phyloP scores from a whole-genome alignment of 2,888 invertebrate species.

The Chrysolina americana region DNA sequence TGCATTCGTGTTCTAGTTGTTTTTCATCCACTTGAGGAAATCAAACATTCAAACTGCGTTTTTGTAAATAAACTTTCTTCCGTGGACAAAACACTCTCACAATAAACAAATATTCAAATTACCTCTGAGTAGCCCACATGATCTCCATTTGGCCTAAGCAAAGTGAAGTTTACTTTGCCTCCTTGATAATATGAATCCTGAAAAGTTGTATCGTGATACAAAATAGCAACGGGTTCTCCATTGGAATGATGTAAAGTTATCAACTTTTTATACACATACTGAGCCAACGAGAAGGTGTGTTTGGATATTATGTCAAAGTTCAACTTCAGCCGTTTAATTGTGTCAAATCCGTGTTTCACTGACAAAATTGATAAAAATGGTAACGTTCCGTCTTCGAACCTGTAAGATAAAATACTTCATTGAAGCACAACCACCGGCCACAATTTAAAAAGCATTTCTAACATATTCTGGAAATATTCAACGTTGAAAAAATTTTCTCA shows the following conservation, averaged over 20 bases:
- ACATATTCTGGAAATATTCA: neutral
- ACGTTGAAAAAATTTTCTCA: no score
- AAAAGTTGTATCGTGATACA: conserved; percentile 84
- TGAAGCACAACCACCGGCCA: neutral
- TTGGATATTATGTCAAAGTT: conserved; percentile 77
- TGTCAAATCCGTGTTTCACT: conserved; percentile 87
- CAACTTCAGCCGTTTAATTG: conserved; percentile 78
- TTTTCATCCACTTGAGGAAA: no score
- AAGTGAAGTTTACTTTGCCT: conserved; percentile 90
- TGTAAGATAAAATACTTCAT: conserved; percentile 64
- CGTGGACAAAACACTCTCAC: no score
- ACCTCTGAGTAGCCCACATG: conserved; percentile 93
- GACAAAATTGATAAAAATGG: conserved; percentile 89
- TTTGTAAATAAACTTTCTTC: no score
- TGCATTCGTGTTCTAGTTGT: no score
- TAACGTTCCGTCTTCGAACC: conserved; percentile 96
- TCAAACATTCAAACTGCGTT: no score
- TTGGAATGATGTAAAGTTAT: conserved; percentile 79
- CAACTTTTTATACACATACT: conserved; percentile 79
- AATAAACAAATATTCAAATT: conserved; percentile 41
- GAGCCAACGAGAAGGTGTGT: conserved; percentile 84
- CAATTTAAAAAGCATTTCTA: neutral
- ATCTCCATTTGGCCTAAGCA: conserved; percentile 82
- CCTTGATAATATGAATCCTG: conserved; percentile 80
- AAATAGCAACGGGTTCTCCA: conserved; percentile 76